Percentiles rank a stretch among this genome's conserved stretches.
These are phyloP conservation scores for Melanotaenia pygmaea DNA, from an alignment of 2,797 vertebrate species.

Conservation along the genomic window DNA sequence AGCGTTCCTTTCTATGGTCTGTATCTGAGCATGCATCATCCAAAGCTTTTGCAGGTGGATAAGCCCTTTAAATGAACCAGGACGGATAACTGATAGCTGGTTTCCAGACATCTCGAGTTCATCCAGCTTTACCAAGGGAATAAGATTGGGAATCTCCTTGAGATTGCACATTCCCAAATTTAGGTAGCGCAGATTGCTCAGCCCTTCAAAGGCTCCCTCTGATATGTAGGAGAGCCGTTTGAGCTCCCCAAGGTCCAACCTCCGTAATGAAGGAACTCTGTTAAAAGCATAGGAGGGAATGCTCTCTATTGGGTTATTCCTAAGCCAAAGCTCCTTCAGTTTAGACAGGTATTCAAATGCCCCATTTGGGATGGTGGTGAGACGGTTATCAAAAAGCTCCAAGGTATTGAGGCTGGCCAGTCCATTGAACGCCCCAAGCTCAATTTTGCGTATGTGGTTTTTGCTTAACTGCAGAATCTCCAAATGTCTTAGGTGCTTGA, in stretches of 20 bases:
- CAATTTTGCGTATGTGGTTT: slow-evolving; percentile 99
- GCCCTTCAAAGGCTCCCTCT: slow-evolving; percentile 99
- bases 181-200: slow-evolving; percentile 98
- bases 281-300: slow-evolving; percentile 99
- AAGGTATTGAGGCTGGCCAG: slow-evolving; percentile 98
- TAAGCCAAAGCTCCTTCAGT: slow-evolving; percentile 98
- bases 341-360: slow-evolving; percentile 99
- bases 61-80: slow-evolving; percentile 98
- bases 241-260: slow-evolving; percentile 95
- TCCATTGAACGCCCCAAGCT: slow-evolving; percentile 99
- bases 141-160: slow-evolving; percentile 98
- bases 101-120: slow-evolving; percentile 99
- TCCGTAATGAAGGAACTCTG: slow-evolving; percentile 95
- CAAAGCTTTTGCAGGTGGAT: slow-evolving; percentile 99
- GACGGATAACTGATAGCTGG: slow-evolving; percentile 92
- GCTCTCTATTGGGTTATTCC: slow-evolving; percentile 99
- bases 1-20: slow-evolving; percentile 98
- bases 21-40: slow-evolving; percentile 99
- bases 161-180: slow-evolving; percentile 99
- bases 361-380: slow-evolving; percentile 98
- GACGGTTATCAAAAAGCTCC: slow-evolving; percentile 99
- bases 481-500: slow-evolving; percentile 97
- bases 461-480: slow-evolving; percentile 98
- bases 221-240: slow-evolving; percentile 99
- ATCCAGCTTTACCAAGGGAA: slow-evolving; percentile 94